phyloP scores from a whole-genome alignment of 2,888 invertebrate genomes.

The Plemyria rubiginata region DNA sequence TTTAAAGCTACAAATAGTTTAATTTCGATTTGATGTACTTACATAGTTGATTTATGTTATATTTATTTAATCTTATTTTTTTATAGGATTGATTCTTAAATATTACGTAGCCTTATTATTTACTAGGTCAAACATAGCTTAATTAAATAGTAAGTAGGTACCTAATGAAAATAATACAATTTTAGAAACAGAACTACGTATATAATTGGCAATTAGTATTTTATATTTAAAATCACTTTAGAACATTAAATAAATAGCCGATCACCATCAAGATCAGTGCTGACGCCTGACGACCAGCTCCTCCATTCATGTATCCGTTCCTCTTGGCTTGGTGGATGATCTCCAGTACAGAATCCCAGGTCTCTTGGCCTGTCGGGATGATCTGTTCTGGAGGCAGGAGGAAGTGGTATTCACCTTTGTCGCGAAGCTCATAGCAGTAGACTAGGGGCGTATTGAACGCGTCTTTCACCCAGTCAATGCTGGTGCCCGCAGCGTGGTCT shows the following conservation, averaged over 20 bases:
- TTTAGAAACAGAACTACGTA: no score
- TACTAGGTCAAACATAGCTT: no score
- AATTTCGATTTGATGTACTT: no score
- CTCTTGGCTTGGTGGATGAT: conserved; percentile 63
- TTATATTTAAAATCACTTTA: conserved; percentile 19
- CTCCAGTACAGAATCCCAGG: conserved; percentile 75
- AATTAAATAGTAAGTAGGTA: no score
- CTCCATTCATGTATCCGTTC: conserved; percentile 50
- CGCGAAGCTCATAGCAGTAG: conserved; percentile 81
- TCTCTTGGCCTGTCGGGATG: conserved; percentile 78
- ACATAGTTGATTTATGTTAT: no score
- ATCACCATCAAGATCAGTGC: conserved; percentile 26
- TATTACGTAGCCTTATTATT: no score
- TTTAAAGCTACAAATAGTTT: no score
- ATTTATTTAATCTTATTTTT: no score
- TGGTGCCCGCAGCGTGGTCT: conserved; percentile 71
- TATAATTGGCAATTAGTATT: background rate
- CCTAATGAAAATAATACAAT: no score
- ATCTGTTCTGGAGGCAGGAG: conserved; percentile 85
- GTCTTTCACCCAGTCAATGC: conserved; percentile 69
- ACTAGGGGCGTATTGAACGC: conserved; percentile 50
- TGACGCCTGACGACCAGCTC: conserved; percentile 6
- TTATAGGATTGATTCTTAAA: no score
- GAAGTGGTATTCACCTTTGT: conserved; percentile 67
- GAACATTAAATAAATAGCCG: conserved; percentile 12